Conservation (phyloP, 2,113 vertebrate species). For the Tachysurus vachellii region DNA sequence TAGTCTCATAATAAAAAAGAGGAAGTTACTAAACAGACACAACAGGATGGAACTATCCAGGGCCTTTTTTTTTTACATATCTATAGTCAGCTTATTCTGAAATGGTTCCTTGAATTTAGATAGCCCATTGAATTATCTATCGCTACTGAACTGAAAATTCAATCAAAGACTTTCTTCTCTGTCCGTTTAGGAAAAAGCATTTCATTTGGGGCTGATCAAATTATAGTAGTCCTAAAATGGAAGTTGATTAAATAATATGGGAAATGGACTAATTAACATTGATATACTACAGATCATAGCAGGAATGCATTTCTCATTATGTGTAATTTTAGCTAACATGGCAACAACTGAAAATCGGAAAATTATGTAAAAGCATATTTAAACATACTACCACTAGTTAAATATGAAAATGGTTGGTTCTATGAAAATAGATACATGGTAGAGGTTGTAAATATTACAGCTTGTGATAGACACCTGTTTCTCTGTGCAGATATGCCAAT, state of each 20-base stretch:
- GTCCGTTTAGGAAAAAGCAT: conserved; percentile 47
- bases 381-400: neutral
- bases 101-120: neutral
- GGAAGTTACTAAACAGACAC: neutral
- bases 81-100: neutral
- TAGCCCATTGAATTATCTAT: conserved; percentile 18
- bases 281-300: conserved; percentile 20
- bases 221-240: conserved; percentile 36
- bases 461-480: neutral
- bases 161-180: conserved; percentile 16
- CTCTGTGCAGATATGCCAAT: neutral
- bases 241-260: conserved; percentile 46
- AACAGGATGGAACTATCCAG: neutral
- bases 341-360: conserved; percentile 14
- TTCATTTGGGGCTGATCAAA: conserved; percentile 47
- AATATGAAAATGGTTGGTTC: neutral
- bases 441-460: neutral
- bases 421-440: neutral
- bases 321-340: conserved; percentile 17
- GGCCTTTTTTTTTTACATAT: neutral
- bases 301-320: conserved; percentile 33
- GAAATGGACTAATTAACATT: conserved; percentile 38
- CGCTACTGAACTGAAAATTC: conserved; percentile 21
- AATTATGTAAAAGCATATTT: neutral
- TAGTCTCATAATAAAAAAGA: conserved; percentile 15